Conservation (phyloP, 2,888 invertebrate genomes). For the Pyralis farinalis region DNA sequence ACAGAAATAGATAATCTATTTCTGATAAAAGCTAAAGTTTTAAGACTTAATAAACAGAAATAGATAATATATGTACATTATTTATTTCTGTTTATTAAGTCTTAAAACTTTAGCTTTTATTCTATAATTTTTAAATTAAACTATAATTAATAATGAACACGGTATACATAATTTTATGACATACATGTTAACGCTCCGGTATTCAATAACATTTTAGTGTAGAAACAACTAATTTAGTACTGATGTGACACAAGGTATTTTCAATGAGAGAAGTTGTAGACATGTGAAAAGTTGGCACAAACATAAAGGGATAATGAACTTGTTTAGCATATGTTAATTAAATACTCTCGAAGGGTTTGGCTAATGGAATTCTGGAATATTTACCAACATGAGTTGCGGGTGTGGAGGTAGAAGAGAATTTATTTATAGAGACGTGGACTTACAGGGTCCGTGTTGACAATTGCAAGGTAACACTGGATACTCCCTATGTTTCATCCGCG, state of each 20-base stretch:
- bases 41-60: too few species aligned
- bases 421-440: constrained; percentile 8
- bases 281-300: constrained; percentile 32
- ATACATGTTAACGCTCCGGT: background rate
- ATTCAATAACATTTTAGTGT: background rate
- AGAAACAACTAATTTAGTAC: background rate
- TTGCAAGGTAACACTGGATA: too few species aligned
- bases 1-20: too few species aligned
- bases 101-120: too few species aligned
- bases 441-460: background rate
- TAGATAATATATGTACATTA: too few species aligned
- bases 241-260: constrained; percentile 18
- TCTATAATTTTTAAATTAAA: too few species aligned
- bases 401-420: constrained; percentile 15
- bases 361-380: constrained; percentile 55
- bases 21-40: too few species aligned
- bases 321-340: constrained; percentile 66
- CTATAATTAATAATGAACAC: background rate
- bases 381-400: constrained; percentile 35
- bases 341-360: constrained; percentile 53
- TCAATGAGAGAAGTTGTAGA: constrained; percentile 30
- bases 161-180: background rate
- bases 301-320: constrained; percentile 54
- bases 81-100: too few species aligned
- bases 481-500: too few species aligned